Evolutionary conservation across 2,113 vertebrate species (phyloP), one percentile per base, ranked within the genome.

Genomic region (Rhinoderma darwinii): DNA sequence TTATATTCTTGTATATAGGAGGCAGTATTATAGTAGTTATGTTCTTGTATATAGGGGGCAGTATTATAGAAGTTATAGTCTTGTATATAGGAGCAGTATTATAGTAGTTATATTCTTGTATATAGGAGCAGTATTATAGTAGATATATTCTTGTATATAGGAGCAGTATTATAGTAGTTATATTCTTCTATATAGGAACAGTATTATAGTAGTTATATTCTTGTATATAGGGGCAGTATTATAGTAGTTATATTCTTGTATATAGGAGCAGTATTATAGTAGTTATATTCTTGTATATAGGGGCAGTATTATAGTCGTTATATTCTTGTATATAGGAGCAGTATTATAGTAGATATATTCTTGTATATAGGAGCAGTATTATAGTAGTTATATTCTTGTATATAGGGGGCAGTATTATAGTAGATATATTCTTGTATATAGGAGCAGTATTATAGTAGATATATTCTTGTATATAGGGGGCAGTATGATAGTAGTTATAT

Each of bases 101-200:
- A 68, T 68, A 35, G 63, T 68, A 68, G 63, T 68, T 68, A 68
- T 68, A 68, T 68, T 68, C 63, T 66, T 66, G 63, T 66, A 66
- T 30, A 66, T 66, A 68, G 54, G 54, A 7, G 54, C 54, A 50
- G 47, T 12, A 50, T 50, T 50, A 50, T 50, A 50, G 47, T 50
- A 50, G 47, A 12, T 50, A 50, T 50, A 50, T 50, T 50, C 47
- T 12, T 50, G 47, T 50, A 50, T 12, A 50, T 50, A n/a, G 63
- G 15, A 8, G 63, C 32, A 68, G 30, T n/a, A n/a, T n/a, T n/a
- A n/a, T n/a, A n/a, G n/a, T n/a, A n/a, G n/a, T n/a, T n/a, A n/a
- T n/a, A n/a, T n/a, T n/a, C n/a, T n/a, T n/a, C n/a, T n/a, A n/a
- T n/a, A n/a, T n/a, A n/a, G n/a, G n/a, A n/a, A n/a, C n/a, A n/a